These are phyloP conservation scores for Calyptomena viridis DNA, from an alignment of 2,113 vertebrate genomes.

Conservation along the genomic window DNA sequence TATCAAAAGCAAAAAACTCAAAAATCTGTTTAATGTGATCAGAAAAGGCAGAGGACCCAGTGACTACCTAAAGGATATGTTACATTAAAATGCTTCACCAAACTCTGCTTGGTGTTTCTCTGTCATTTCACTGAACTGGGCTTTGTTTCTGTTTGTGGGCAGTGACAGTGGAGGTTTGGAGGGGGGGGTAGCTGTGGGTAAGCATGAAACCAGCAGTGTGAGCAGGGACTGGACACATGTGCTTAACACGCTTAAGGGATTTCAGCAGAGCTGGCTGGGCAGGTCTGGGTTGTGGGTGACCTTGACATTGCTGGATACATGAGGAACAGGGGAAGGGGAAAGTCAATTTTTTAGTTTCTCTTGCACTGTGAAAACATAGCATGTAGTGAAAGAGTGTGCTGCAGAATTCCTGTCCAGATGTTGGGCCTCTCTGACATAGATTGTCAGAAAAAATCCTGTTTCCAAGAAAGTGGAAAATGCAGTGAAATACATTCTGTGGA, in stretches of 20 bases:
- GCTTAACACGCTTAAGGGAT: neutral
- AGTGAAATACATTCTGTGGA: neutral
- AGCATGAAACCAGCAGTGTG: neutral
- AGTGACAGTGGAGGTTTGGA: neutral
- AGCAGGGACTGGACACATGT: neutral
- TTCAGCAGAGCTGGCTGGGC: neutral
- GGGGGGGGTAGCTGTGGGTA: too few species aligned
- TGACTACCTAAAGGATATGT: neutral
- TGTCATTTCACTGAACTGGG: neutral
- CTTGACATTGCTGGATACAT: neutral
- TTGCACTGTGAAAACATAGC: neutral
- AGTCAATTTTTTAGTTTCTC: neutral
- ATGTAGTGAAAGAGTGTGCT: neutral
- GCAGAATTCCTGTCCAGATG: neutral
- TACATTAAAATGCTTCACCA: neutral
- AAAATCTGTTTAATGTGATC: neutral
- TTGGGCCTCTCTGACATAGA: neutral
- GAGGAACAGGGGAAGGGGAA: neutral
- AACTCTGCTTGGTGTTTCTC: fast-evolving
- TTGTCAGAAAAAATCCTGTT: neutral
- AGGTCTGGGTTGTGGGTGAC: neutral
- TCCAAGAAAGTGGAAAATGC: neutral
- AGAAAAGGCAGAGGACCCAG: neutral
- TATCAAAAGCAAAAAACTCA: neutral
- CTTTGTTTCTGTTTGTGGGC: neutral